Evolutionary conservation across 2,888 invertebrate species (phyloP), one percentile per base, ranked within the genome.

Genomic region (Acrocera orbiculus): DNA sequence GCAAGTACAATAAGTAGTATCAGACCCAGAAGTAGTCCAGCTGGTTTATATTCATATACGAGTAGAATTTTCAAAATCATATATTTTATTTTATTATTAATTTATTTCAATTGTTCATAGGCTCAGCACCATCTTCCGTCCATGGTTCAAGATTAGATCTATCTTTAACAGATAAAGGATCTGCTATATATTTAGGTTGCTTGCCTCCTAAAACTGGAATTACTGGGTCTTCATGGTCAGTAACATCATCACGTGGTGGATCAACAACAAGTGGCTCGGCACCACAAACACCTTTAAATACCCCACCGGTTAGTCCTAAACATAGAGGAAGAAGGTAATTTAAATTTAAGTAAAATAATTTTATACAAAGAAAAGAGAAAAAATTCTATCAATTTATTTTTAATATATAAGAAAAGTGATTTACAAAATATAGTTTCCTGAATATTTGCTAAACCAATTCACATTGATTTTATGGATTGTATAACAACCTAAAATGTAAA

Each of bases 21-120:
- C 46, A 62, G 82, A 43, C 80, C 81, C 2, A 64, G 79, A 44
- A 80, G 80, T 31, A 78, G 79, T 40, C 82, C 82, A 4, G 76
- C 79, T 9, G 80, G 80, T n/a, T 64, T 82, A 38, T 71, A 74
- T 51, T 76, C 76, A 45, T 80, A 79, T 49, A 78, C 78, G 44
- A 73, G 73, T 56, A 60, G 40, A 38, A 41, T 11, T 10, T 14
- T 28, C 28, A 15, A 28, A 28, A 14, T 16, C 14, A 14, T 13
- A 15, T 17, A 15, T 5, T 28, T 11, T 28, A 16, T 14, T 16
- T 15, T 28, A 6, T 3, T 13, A 15, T 11, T 30, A 13, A 13
- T 13, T 30, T 30, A 13, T n/a, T n/a, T 17, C 17, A 17, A 16
- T n/a, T 19, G 20, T 20, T 47, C 42, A 9, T 48, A 71, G 76